A percentile compares a stretch with the other conserved stretches of the same genome.
Conservation (phyloP, 2,797 vertebrate species). For the Diceros bicornis region DNA sequence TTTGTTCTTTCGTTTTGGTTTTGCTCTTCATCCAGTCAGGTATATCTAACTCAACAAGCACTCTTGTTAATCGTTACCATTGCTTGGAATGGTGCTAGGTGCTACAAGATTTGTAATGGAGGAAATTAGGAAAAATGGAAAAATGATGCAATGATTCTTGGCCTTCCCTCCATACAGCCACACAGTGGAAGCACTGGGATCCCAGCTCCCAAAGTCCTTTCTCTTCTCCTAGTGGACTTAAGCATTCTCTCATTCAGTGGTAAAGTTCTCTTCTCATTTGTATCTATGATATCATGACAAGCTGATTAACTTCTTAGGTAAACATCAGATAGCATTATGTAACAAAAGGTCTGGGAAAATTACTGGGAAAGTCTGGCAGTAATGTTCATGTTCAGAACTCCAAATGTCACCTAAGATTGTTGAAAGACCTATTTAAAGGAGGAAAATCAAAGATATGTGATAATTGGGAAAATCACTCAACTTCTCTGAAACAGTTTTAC, state of each 20-base stretch:
- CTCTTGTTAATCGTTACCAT: not conserved
- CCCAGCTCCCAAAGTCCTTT: not conserved
- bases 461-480: not conserved
- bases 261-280: not conserved
- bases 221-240: not conserved
- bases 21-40: not conserved
- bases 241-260: not conserved
- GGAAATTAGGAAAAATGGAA: not conserved
- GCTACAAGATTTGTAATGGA: not conserved
- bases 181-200: not conserved
- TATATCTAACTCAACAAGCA: not conserved
- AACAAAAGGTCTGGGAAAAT: not conserved
- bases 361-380: not conserved
- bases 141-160: not conserved
- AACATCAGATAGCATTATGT: not conserved
- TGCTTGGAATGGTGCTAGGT: not conserved
- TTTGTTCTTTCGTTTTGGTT: not conserved
- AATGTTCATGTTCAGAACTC: not conserved
- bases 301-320: conserved; percentile 21
- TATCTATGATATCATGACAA: not conserved
- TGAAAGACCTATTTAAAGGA: not conserved
- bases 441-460: not conserved
- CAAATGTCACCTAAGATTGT: not conserved
- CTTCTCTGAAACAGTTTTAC: not conserved
- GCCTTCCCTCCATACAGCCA: not conserved